Base-by-base conservation (phyloP, 2,797 vertebrate genomes). In the Peromyscus nudipes region DNA sequence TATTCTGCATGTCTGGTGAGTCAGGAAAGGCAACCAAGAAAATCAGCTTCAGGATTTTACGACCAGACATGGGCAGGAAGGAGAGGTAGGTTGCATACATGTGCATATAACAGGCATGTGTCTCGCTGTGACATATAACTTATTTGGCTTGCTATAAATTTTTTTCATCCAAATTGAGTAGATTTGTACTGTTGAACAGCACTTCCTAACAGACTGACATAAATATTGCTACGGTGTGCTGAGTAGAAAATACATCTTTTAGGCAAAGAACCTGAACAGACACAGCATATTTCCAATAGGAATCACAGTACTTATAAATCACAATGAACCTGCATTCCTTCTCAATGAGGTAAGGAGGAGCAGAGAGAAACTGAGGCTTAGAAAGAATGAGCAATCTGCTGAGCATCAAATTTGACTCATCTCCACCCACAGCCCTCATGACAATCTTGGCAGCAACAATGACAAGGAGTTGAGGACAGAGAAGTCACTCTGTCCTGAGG, bases 321-420 rank as follows among this genome's bases (percentile, higher is more conserved):
- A 49, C 34, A 37, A 85, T 34, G 37, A 73, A 85, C 46, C 67
- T 91, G 60, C 23, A 89, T 49, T 69, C 52, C 52, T 91, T 71
- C n/a, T 80, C 46, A 27, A 6, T 25, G 77, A 81, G 37, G 40
- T 37, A 69, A 91, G 12, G 65, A 91, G 73, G 17, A 85, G 90
- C 49, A 92, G 25, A 90, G 49, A 83, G 76, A 96, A 92, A 97
- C 13, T 1, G 57, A 73, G 14, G 62, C 62, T 96, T n/a, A 97
- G 7, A n/a, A 91, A 94, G 76, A 57, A 46, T 37, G 57, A 87
- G 43, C 17, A 49, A 89, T 73, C 62, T 89, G 7, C 7, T 0
- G 49, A n/a, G 93, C 23, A n/a, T 55, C 12, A 79, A 49, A 37
- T 27, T 73, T 37, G 77, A n/a, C 2, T 62, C 73, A 19, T 62